Percentiles rank a stretch among this genome's conserved stretches.
phyloP scores from a whole-genome alignment of 2,113 vertebrate species.

The Melospiza georgiana region DNA sequence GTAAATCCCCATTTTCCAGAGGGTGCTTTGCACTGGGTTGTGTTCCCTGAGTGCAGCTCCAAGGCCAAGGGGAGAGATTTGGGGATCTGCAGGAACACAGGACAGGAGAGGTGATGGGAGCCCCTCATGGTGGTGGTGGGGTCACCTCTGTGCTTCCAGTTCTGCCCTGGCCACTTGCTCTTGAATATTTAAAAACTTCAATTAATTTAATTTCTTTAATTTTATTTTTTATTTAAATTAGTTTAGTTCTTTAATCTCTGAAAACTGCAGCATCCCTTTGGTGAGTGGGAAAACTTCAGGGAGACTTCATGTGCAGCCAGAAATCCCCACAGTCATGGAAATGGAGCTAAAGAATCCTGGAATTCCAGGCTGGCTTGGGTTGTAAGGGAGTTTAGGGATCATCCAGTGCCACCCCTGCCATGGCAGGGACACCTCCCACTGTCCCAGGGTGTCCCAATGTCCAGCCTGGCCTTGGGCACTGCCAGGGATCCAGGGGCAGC shows the following conservation, averaged over 20 bases:
- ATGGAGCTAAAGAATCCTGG: background rate
- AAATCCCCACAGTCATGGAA: background rate
- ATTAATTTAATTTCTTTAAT: background rate
- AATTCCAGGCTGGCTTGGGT: background rate
- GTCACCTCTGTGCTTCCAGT: background rate
- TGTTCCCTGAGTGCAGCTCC: background rate
- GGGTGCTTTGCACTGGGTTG: background rate
- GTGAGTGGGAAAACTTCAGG: background rate
- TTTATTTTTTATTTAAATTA: accelerated
- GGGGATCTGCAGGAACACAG: background rate
- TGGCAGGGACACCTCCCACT: background rate
- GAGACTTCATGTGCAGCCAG: background rate
- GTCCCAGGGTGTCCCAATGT: background rate
- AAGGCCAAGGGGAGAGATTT: background rate
- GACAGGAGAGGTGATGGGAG: background rate
- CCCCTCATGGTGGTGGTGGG: background rate
- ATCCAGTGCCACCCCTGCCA: background rate
- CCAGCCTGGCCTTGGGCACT: background rate
- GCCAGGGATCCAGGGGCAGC: background rate
- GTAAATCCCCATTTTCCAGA: background rate
- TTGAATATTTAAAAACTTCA: background rate
- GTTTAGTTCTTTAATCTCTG: no score
- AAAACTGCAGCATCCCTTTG: background rate
- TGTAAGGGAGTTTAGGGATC: background rate
- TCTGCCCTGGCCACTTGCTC: background rate